These are phyloP conservation scores for Ochotona princeps DNA, from an alignment of 2,113 vertebrate species.

Conservation along the genomic window DNA sequence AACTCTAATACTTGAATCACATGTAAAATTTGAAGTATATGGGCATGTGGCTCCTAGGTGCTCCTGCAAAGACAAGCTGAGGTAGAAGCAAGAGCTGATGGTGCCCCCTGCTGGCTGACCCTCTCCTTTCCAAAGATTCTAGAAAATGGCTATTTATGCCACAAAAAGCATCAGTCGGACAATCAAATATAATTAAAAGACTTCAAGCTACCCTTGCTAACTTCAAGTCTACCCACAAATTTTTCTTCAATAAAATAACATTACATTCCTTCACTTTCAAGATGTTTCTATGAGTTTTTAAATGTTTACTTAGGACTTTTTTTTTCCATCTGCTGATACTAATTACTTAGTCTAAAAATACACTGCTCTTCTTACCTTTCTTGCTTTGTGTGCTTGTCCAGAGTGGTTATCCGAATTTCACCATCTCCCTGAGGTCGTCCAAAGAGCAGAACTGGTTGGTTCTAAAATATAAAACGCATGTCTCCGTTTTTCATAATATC, in stretches of 20 bases:
- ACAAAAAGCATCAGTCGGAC: neutral
- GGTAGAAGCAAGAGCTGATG: slow-evolving; percentile 52
- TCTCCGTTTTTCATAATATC: neutral
- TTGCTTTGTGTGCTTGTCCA: slow-evolving; percentile 97
- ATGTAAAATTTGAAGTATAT: slow-evolving; percentile 52
- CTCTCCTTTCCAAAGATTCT: neutral
- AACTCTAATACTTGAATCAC: neutral
- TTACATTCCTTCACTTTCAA: neutral
- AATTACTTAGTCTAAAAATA: neutral
- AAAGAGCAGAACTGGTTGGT: slow-evolving; percentile 93
- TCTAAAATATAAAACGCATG: slow-evolving; percentile 86
- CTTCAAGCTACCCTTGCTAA: neutral
- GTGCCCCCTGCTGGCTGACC: slow-evolving; percentile 76
- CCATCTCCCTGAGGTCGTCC: slow-evolving; percentile 97
- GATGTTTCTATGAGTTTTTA: neutral
- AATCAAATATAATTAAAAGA: neutral
- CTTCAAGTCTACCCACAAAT: neutral
- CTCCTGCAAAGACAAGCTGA: neutral
- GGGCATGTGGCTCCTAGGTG: neutral
- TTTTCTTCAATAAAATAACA: slow-evolving; percentile 37
- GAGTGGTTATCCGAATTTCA: slow-evolving; percentile 93
- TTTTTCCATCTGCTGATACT: neutral
- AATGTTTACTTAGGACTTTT: neutral
- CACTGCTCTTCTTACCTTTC: slow-evolving; percentile 90
- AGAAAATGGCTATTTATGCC: neutral